Evolutionary conservation across 2,113 vertebrate genomes (phyloP).

Genomic region (Desmodus rotundus): DNA sequence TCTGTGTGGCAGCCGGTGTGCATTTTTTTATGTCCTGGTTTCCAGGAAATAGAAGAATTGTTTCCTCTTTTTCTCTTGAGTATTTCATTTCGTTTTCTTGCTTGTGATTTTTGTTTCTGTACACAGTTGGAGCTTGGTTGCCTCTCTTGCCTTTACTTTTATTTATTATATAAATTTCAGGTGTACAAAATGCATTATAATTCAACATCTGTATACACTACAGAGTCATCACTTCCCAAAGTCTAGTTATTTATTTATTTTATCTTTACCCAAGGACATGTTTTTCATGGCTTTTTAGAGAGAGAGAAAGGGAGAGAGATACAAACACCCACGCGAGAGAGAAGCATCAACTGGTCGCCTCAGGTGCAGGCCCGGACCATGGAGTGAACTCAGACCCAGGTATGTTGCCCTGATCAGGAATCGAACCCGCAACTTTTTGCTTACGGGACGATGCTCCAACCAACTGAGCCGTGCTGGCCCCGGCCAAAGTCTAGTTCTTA

Average conservation of each 20-base stretch:
- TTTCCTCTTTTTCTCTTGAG: not conserved
- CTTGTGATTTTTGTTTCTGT: conserved; percentile 43
- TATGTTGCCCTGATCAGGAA: too few species aligned
- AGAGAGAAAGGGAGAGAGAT: too few species aligned
- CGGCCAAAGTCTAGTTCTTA: not conserved
- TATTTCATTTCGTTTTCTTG: conserved; percentile 46
- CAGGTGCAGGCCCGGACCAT: too few species aligned
- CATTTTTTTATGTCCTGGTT: not conserved
- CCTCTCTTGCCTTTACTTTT: not conserved
- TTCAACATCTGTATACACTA: not conserved
- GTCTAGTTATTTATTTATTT: too few species aligned
- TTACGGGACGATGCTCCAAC: too few species aligned
- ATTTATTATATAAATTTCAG: not conserved
- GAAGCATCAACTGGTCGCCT: too few species aligned
- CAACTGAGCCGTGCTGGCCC: too few species aligned
- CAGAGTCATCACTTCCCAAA: not conserved
- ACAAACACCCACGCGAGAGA: too few species aligned
- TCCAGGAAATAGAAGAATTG: not conserved
- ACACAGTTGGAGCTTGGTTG: not conserved
- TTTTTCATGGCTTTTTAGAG: too few species aligned
- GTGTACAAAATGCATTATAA: not conserved
- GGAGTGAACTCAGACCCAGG: too few species aligned
- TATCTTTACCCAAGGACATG: too few species aligned
- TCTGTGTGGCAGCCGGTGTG: accelerated
- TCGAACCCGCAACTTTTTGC: too few species aligned